phyloP scores from a whole-genome alignment of 2,888 invertebrate species.

The Salpingus planirostris region DNA sequence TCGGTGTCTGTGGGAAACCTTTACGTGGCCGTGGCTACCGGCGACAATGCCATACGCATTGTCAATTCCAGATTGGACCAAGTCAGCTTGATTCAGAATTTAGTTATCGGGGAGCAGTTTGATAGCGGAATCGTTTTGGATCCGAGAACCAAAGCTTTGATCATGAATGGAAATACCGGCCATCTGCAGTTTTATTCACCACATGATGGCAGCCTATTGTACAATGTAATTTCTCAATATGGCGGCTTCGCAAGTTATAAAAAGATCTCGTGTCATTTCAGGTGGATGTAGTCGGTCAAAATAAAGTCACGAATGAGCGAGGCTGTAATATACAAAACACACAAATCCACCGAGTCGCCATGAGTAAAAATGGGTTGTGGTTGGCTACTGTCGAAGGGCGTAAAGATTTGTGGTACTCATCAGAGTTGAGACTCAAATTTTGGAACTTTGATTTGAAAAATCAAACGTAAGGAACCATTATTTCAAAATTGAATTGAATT shows the following conservation, averaged over 20 bases:
- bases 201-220: constrained; percentile 54
- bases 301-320: constrained; percentile 57
- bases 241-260: too few relatives aligned
- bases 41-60: constrained; percentile 59
- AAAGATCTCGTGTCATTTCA: constrained; percentile 37
- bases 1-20: constrained; percentile 51
- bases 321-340: constrained; percentile 51
- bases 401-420: constrained; percentile 45
- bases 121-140: constrained; percentile 52
- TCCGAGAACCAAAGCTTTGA: constrained; percentile 54
- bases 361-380: constrained; percentile 61
- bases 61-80: constrained; percentile 47
- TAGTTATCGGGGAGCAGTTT: constrained; percentile 53
- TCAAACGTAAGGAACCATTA: constrained; percentile 55
- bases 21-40: constrained; percentile 55
- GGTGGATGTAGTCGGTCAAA: constrained; percentile 64
- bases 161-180: constrained; percentile 64
- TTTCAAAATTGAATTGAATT: background rate
- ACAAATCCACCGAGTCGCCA: constrained; percentile 56
- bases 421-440: constrained; percentile 65
- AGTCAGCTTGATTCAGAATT: constrained; percentile 55
- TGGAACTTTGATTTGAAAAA: constrained; percentile 54
- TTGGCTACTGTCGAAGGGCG: constrained; percentile 61
- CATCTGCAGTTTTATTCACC: constrained; percentile 68
- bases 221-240: too few relatives aligned